Conservation (phyloP, 2,797 vertebrate species). For the Tapirus indicus region DNA sequence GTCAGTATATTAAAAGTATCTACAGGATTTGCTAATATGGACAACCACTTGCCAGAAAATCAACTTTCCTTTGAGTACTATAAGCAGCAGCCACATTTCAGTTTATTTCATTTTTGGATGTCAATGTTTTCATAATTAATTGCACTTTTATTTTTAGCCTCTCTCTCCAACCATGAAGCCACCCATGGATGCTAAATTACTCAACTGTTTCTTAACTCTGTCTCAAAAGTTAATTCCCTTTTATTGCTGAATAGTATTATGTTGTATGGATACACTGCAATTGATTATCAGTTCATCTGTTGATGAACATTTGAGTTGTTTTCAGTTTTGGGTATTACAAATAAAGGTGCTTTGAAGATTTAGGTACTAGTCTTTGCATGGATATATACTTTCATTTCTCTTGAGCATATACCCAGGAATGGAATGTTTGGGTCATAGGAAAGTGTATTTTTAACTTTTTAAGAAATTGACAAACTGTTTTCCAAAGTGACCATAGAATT, state of each 20-base stretch:
- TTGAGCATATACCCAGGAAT: not conserved
- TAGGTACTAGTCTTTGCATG: not conserved
- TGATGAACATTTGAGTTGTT: conserved; percentile 30
- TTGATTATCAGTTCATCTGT: not conserved
- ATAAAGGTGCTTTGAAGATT: not conserved
- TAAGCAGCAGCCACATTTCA: not conserved
- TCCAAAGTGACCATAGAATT: not conserved
- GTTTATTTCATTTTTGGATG: not conserved
- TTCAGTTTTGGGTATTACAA: not conserved
- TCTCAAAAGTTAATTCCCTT: conserved; percentile 15
- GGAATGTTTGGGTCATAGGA: not conserved
- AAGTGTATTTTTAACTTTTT: conserved; percentile 19
- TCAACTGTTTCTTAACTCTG: not conserved
- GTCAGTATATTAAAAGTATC: not conserved
- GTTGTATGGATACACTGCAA: not conserved
- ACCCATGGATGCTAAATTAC: not conserved
- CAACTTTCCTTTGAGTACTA: not conserved
- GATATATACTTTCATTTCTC: not conserved
- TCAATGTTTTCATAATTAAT: conserved; percentile 21
- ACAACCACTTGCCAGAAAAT: not conserved
- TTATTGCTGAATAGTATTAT: not conserved
- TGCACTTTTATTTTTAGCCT: not conserved
- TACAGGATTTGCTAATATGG: not conserved
- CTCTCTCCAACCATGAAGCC: not conserved
- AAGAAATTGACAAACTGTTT: not conserved